Percentiles rank a stretch among this genome's conserved stretches.
These are phyloP conservation scores for Drosophila niveifrons DNA, from an alignment of 2,888 invertebrate genomes.

Conservation along the genomic window DNA sequence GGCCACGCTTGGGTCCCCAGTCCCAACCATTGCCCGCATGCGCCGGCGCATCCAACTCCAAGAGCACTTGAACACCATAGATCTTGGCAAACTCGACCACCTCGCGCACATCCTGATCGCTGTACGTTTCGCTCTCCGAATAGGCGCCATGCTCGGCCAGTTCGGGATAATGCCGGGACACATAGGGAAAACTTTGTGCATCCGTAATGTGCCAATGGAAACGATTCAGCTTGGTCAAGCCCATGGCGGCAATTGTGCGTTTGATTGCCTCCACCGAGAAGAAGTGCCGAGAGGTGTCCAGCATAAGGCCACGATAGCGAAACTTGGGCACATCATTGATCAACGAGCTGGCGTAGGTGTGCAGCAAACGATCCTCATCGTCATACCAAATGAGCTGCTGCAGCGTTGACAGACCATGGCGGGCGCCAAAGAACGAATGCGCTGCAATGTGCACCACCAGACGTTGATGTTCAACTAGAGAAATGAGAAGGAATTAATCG, in stretches of 20 bases:
- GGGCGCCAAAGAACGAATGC: slow-evolving; percentile 91
- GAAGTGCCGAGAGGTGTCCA: slow-evolving; percentile 97
- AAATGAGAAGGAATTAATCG: not conserved
- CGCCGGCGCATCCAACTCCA: slow-evolving; percentile 96
- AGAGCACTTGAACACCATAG: slow-evolving; percentile 94
- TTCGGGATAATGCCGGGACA: slow-evolving; percentile 91
- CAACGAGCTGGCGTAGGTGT: slow-evolving; percentile 88
- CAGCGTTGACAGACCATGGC: slow-evolving; percentile 92
- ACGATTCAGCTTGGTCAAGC: slow-evolving; percentile 94
- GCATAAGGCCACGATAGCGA: slow-evolving; percentile 92
- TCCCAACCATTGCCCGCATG: slow-evolving; percentile 95
- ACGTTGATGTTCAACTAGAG: slow-evolving; percentile 79
- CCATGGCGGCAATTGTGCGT: slow-evolving; percentile 94
- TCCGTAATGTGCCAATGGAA: slow-evolving; percentile 97
- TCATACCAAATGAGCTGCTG: slow-evolving; percentile 94
- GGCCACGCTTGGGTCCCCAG: slow-evolving; percentile 91
- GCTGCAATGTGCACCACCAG: slow-evolving; percentile 89
- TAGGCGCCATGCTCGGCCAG: slow-evolving; percentile 94
- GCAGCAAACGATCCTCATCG: slow-evolving; percentile 88
- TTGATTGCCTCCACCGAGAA: slow-evolving; percentile 91
- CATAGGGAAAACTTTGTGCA: slow-evolving; percentile 96
- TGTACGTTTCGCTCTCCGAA: slow-evolving; percentile 91
- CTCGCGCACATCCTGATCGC: slow-evolving; percentile 89
- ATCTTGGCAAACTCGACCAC: slow-evolving; percentile 91
- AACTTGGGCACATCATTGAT: slow-evolving; percentile 92